Conservation (phyloP, 2,113 vertebrate species). For the Tachysurus vachellii region DNA sequence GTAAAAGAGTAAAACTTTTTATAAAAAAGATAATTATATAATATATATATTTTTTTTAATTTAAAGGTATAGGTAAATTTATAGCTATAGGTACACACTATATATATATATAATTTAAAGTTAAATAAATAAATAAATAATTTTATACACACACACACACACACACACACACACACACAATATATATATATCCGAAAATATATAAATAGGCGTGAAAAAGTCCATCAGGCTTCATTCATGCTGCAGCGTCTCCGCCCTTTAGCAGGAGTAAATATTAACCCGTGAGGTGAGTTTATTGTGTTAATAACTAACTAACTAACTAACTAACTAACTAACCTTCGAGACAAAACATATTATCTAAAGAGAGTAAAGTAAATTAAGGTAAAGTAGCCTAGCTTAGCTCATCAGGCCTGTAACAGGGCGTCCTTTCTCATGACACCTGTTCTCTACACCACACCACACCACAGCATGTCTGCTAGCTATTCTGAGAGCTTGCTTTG, state of each 20-base stretch:
- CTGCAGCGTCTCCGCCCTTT: background rate
- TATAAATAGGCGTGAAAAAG: conserved; percentile 3
- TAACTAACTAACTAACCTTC: background rate
- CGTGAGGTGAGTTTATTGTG: background rate
- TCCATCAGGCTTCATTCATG: background rate
- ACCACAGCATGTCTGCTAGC: background rate
- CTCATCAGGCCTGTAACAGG: too few relatives aligned
- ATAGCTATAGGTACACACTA: too few relatives aligned
- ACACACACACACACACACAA: too few relatives aligned
- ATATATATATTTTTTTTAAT: too few relatives aligned
- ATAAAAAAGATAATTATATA: background rate
- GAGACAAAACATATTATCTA: background rate
- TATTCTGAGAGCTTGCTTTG: background rate
- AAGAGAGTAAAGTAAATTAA: background rate
- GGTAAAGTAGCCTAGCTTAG: background rate
- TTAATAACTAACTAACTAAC: background rate
- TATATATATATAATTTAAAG: background rate
- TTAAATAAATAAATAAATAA: background rate
- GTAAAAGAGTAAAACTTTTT: background rate
- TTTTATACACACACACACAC: too few relatives aligned
- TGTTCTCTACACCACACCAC: background rate
- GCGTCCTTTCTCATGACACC: background rate
- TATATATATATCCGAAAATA: too few relatives aligned
- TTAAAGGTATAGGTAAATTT: too few relatives aligned
- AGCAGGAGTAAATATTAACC: too few relatives aligned